Conservation (phyloP, 2,113 vertebrate species). For the Dicentrarchus labrax region DNA sequence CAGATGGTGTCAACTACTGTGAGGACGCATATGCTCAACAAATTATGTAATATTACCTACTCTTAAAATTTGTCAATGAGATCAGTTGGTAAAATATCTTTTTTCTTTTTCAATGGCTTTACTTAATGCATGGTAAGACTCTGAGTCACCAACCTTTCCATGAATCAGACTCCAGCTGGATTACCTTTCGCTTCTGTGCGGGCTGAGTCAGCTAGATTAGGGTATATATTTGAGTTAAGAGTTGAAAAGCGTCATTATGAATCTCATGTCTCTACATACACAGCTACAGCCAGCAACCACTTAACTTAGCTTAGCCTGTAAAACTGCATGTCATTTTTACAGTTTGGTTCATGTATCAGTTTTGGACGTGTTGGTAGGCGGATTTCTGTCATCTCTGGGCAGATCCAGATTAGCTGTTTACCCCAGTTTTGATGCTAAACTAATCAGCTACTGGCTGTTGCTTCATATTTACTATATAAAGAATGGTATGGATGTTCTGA, state of each 20-base stretch:
- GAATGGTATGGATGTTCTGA: background rate
- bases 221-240: slow-evolving; percentile 8
- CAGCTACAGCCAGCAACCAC: background rate
- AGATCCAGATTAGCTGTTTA: background rate
- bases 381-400: background rate
- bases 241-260: background rate
- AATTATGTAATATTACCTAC: slow-evolving; percentile 70
- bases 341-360: too few species aligned
- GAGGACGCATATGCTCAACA: slow-evolving; percentile 59
- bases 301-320: background rate
- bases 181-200: slow-evolving; percentile 16
- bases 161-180: slow-evolving; percentile 47
- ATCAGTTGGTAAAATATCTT: slow-evolving; percentile 38
- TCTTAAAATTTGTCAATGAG: slow-evolving; percentile 49
- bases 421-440: background rate
- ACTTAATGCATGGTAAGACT: slow-evolving; percentile 24
- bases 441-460: background rate
- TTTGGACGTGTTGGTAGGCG: too few species aligned
- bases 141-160: slow-evolving; percentile 49
- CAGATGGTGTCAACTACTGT: slow-evolving; percentile 40
- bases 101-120: slow-evolving; percentile 39
- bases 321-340: too few species aligned
- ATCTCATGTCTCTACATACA: background rate
- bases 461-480: background rate
- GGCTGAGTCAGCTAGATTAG: background rate